Base-by-base conservation (phyloP, 2,888 invertebrate species). In the Eristalis pertinax region DNA sequence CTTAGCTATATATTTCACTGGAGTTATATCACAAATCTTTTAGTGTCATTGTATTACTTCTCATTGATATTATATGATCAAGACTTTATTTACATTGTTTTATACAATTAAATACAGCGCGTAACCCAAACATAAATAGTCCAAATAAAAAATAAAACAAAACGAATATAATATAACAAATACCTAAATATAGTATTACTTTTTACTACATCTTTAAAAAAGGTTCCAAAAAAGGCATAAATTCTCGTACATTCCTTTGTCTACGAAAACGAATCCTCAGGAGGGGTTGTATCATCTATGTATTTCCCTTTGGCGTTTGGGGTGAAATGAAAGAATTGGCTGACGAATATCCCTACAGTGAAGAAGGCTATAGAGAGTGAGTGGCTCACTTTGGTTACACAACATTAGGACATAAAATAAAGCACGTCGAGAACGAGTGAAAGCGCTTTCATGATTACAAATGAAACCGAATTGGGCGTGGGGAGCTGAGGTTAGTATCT, bases 361-460 rank as follows among this genome's bases (percentile, higher is more conserved):
- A 78, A 63, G 79, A 68, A 62, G 67, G 7, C 26, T 60, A 24
- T 26, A 15, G 15, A 69, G 82, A 82, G 73, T 83, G 87, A 89
- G 89, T 69, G 64, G 90, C 90, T 89, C 91, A 89, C 89, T 90
- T 88, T 88, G 68, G 87, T 86, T 83, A 82, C 82, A 79, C 88
- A 81, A 82, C 80, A 83, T 82, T 76, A 78, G 76, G 83, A 84
- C 75, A 86, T 74, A 80, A 84, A 87, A 83, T 84, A 78, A 80
- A 79, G 56, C 80, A 84, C 77, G 84, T 73, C 70, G 70, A 83
- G 80, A 84, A 84, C 87, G 87, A 87, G 87, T 80, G 84, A 87
- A 81, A 80, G 81, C 88, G 84, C 84, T 88, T 84, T 84, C 84
- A 84, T 88, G 88, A 88, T 84, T 88, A 88, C 84, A 88, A 88